These are phyloP conservation scores for Drosophila testacea DNA, from an alignment of 2,888 invertebrate species.

Conservation along the genomic window DNA sequence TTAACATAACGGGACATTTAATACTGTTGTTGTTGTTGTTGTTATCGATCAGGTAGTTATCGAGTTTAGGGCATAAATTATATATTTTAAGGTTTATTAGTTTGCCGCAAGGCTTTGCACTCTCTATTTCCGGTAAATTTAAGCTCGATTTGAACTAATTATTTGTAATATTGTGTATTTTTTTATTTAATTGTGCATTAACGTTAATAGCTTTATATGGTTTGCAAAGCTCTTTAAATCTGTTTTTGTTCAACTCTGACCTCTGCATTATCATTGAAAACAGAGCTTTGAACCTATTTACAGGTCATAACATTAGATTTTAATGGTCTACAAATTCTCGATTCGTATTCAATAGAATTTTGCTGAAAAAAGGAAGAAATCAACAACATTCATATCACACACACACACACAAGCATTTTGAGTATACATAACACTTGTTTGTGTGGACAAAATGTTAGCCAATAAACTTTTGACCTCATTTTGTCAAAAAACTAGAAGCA, in stretches of 20 bases:
- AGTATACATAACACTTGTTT: conserved; percentile 27
- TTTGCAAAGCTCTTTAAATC: conserved; percentile 4
- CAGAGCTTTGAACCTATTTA: too few relatives aligned
- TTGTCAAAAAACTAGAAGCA: conserved; percentile 56
- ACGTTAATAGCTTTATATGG: conserved; percentile 2
- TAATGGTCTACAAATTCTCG: neutral
- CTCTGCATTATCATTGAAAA: neutral
- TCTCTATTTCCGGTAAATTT: conserved; percentile 10
- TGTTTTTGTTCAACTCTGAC: neutral
- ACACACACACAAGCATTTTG: conserved; percentile 13
- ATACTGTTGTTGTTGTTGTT: conserved; percentile 18
- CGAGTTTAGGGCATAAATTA: conserved; percentile 16
- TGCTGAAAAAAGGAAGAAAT: conserved; percentile 19
- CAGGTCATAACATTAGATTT: neutral
- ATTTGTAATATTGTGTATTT: neutral
- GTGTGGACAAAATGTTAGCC: conserved; percentile 51
- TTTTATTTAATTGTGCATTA: conserved; percentile 24
- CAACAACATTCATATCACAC: conserved; percentile 1
- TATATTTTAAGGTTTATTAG: conserved; percentile 47
- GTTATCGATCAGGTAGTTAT: conserved; percentile 6
- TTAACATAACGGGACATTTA: conserved; percentile 17
- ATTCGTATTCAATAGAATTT: conserved; percentile 9
- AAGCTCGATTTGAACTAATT: conserved; percentile 7
- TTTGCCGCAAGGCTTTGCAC: conserved; percentile 33
- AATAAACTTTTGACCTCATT: conserved; percentile 83